Base-by-base conservation (phyloP, 2,888 invertebrate species). In the Chymomyza amoena region DNA sequence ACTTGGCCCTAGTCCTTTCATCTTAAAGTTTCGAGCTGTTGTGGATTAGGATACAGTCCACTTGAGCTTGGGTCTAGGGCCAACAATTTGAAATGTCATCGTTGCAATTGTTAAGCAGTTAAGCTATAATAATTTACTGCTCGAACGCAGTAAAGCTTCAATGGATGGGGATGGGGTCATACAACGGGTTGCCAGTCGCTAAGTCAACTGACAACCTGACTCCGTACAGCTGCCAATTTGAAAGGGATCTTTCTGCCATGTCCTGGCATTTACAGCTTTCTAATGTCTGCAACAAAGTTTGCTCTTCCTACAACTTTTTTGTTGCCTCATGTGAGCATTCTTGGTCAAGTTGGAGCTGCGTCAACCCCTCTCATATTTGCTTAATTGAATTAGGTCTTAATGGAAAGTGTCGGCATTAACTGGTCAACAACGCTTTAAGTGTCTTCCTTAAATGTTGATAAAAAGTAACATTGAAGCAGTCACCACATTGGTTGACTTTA, bases 11-110 rank as follows among this genome's bases (percentile, higher is more conserved):
- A 67, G 57, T 70, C 32, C 32, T 32, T 32, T 66, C 65, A 54
- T 20, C 15, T 18, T 6, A n/a, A 57, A 66, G 51, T 20, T 54
- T 54, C 7, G 20, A 54, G 16, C 20, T n/a, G 54, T 18, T 20
- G 20, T 18, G 54, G 20, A 54, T 54, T 54, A 15, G 18, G 54
- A n/a, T 32, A 52, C n/a, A 50, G 10, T 57, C 60, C 69, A 39
- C 60, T 20, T 50, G 62, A 54, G 59, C 39, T 45, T 45, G 39
- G 36, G 36, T 32, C 28, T 45, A 13, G 39, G 36, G 36, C 39
- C 28, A 61, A 64, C 45, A 36, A 69, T 63, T 73, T 51, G 67
- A 78, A 62, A 61, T 77, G 64, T 69, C 64, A 65, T 65, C 67
- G 56, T 52, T 70, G 69, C 68, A 69, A 62, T 69, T 65, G 72